A percentile compares a stretch with the other conserved stretches of the same genome.
phyloP scores from a whole-genome alignment of 2,888 invertebrate species.

The Entomobrya multifasciata region DNA sequence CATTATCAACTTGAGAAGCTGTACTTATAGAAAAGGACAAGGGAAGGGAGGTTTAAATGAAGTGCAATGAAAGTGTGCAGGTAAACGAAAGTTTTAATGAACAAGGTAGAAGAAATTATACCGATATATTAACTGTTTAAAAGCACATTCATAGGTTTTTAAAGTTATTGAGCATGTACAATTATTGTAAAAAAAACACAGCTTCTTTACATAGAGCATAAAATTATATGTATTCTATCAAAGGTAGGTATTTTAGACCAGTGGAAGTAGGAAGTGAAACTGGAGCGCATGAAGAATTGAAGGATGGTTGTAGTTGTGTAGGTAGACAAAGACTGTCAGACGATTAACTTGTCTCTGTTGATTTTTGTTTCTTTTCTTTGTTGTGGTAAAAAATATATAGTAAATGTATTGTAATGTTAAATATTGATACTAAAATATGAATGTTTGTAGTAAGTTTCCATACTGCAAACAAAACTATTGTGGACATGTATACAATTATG shows the following conservation, averaged over 20 bases:
- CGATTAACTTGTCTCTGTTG: slow-evolving; percentile 42
- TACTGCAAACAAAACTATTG: no score
- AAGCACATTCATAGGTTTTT: slow-evolving; percentile 12
- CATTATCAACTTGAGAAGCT: no score
- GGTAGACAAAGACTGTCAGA: slow-evolving; percentile 71
- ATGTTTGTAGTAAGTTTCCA: slow-evolving; percentile 10
- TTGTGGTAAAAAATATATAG: not conserved
- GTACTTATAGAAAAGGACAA: not conserved
- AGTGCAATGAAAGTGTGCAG: slow-evolving; percentile 16
- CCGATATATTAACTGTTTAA: not conserved
- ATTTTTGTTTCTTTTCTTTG: slow-evolving; percentile 9
- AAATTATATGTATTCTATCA: not conserved
- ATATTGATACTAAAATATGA: slow-evolving; percentile 17
- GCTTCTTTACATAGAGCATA: slow-evolving; percentile 8
- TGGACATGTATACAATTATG: not conserved
- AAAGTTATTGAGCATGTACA: slow-evolving; percentile 12
- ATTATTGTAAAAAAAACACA: slow-evolving; percentile 24
- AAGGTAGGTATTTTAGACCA: slow-evolving; percentile 1
- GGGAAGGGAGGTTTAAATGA: not conserved
- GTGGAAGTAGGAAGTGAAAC: slow-evolving; percentile 37
- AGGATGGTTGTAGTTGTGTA: slow-evolving; percentile 48
- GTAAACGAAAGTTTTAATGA: not conserved
- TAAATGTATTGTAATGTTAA: slow-evolving; percentile 45
- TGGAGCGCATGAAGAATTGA: slow-evolving; percentile 34
- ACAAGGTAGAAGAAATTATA: not conserved